Base-by-base conservation (phyloP, 2,113 vertebrate species). In the Coregonus clupeaformis region DNA sequence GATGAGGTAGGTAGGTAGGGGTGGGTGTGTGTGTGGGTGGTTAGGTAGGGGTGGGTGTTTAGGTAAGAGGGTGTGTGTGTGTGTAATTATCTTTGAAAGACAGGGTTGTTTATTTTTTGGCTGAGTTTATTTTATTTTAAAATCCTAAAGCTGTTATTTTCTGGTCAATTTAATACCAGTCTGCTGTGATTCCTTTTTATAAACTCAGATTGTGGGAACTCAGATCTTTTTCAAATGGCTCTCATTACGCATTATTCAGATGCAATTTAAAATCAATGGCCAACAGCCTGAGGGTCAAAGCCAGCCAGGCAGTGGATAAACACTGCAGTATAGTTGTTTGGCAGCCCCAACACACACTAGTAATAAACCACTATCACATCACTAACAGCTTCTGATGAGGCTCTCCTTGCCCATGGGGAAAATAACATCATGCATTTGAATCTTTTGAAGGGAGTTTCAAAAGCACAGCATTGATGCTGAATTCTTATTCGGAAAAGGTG, bases 201-300 rank as follows among this genome's bases (percentile, higher is more conserved):
- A 7, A 60, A 20, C n/a, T 24, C 57, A 6, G 57, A 22, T 24
- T 24, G 1, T 22, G 6, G n/a, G 57, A 59, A 68, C 45, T 76
- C 71, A 45, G 72, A 82, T 77, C 82, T 71, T 73, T 75, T 68
- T 60, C 49, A 88, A 87, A 87, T 74, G 57, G 79, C 76, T 66
- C 85, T 87, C 87, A 89, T 92, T 91, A 88, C 80, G 65, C 81
- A 87, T 77, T 85, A 88, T 91, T 91, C 88, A 87, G 81, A 79
- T 74, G 86, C 87, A 90, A 91, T 93, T 91, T 92, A 87, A 90
- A 92, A 89, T 89, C 89, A 91, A 92, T 93, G 91, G 91, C 75
- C 59, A 81, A 84, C 86, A 88, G 87, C 87, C 89, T 86, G 64
- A 69, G 73, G 88, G 86, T 88, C 88, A 88, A 64, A 82, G 80